Evolutionary conservation across 2,113 vertebrate genomes (phyloP).

Genomic region (Amblyornis subalaris): DNA sequence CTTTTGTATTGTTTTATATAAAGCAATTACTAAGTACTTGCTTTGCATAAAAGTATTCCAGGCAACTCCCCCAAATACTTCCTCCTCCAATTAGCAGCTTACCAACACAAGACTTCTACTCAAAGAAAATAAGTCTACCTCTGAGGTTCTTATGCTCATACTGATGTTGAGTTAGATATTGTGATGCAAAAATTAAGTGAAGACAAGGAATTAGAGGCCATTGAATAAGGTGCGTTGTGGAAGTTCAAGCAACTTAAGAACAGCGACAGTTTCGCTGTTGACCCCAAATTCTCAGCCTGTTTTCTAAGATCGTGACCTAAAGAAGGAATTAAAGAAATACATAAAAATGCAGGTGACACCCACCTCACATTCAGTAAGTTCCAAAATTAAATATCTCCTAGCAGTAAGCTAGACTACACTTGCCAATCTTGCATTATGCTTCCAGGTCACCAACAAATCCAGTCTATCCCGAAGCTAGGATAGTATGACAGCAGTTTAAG

Average conservation of each 20-base stretch:
- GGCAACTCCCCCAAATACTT: not conserved
- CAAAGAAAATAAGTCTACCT: not conserved
- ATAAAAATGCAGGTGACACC: not conserved
- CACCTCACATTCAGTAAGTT: not conserved
- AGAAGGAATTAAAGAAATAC: not conserved
- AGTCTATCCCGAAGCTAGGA: not conserved
- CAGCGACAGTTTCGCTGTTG: not conserved
- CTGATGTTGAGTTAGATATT: not conserved
- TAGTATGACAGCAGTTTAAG: not conserved
- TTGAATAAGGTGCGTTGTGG: not conserved
- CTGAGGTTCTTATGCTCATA: not conserved
- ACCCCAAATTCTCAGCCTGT: not conserved
- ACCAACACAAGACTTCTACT: not conserved
- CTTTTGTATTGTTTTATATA: not conserved
- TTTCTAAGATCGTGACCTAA: not conserved
- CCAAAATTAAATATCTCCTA: not conserved
- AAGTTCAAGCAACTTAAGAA: not conserved
- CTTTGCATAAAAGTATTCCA: not conserved
- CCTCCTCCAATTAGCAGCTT: not conserved
- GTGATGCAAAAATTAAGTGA: not conserved
- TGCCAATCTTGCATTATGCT: not conserved
- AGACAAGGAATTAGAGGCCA: not conserved
- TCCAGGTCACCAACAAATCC: not conserved
- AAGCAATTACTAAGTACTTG: not conserved
- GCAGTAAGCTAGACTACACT: not conserved